These are phyloP conservation scores for Perithous albicinctus DNA, from an alignment of 2,888 invertebrate species.

Conservation along the genomic window DNA sequence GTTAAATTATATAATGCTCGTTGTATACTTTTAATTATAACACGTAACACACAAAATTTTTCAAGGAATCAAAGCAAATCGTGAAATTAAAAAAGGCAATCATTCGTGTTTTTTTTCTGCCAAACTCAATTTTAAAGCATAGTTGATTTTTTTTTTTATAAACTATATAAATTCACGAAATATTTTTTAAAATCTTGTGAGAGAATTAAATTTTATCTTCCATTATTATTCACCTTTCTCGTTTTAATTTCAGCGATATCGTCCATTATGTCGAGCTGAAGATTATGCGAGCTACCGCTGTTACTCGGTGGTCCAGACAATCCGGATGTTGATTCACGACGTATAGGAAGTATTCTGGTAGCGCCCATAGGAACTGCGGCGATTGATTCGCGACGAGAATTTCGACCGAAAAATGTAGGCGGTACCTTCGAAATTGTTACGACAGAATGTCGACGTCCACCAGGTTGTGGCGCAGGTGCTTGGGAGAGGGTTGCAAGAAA, in stretches of 20 bases:
- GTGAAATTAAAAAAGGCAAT: too few relatives aligned
- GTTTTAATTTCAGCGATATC: constrained; percentile 90
- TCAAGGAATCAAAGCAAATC: too few relatives aligned
- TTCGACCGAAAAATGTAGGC: constrained; percentile 90
- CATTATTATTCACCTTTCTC: constrained; percentile 86
- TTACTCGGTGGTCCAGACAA: constrained; percentile 90
- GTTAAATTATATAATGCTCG: too few relatives aligned
- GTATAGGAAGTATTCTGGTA: constrained; percentile 84
- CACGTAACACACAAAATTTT: background rate
- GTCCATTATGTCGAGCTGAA: constrained; percentile 95
- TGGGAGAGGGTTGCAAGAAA: constrained; percentile 93
- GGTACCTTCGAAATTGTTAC: constrained; percentile 95
- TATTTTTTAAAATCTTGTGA: too few relatives aligned
- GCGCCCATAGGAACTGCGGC: constrained; percentile 90
- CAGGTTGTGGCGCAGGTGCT: constrained; percentile 89
- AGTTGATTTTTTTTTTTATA: too few relatives aligned
- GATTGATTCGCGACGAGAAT: constrained; percentile 91
- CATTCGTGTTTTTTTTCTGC: too few relatives aligned
- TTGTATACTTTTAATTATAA: too few relatives aligned
- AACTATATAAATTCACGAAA: too few relatives aligned
- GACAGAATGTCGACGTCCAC: constrained; percentile 93
- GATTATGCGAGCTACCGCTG: constrained; percentile 93
- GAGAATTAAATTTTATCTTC: too few relatives aligned
- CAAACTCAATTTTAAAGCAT: too few relatives aligned
- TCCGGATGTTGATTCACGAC: constrained; percentile 85